Evolutionary conservation across 2,113 vertebrate species (phyloP), one percentile per base, ranked within the genome.

Genomic region (Monopterus albus): DNA sequence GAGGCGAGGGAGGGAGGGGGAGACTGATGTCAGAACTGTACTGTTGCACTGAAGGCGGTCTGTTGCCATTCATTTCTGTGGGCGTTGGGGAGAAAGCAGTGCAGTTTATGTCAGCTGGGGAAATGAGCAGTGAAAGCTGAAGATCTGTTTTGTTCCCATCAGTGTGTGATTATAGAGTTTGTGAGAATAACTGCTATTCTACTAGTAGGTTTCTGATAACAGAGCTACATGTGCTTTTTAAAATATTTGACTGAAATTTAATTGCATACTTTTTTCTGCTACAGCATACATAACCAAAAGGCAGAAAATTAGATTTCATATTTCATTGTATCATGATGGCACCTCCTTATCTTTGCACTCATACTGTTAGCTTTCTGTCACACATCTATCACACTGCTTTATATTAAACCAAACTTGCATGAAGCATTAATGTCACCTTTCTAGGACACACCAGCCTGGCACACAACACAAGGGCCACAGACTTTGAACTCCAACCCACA

Each of bases 61-160:
- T 53, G 52, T 10, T 60, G 39, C 31, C 47, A 7, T 53, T 70
- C 4, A 28, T 58, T 47, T 51, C 63, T 72, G 10, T 36, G 28
- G 60, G 36, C 14, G 15, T 35, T 3, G 3, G 25, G 55, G 31
- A 39, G 9, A 52, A 9, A 31, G 20, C 1, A 40, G 0, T 25
- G 35, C 53, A 65, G 66, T 74, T 40, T 13, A 36, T 46, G 31
- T 29, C 15, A 56, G 18, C 26, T n/a, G 36, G 38, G 20, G 14
- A 53, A 39, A 45, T 42, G 50, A 66, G 42, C 15, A 3, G n/a
- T 20, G 51, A 40, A 35, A 36, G 58, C 33, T 60, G 28, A 29
- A 51, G 23, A 21, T 71, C 31, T 17, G 33, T 7, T 6, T 61
- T 20, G 18, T 43, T 2, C 11, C 43, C 38, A 28, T 43, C 2